Base-by-base conservation (phyloP, 2,113 vertebrate genomes). In the Pachyramphus minor region DNA sequence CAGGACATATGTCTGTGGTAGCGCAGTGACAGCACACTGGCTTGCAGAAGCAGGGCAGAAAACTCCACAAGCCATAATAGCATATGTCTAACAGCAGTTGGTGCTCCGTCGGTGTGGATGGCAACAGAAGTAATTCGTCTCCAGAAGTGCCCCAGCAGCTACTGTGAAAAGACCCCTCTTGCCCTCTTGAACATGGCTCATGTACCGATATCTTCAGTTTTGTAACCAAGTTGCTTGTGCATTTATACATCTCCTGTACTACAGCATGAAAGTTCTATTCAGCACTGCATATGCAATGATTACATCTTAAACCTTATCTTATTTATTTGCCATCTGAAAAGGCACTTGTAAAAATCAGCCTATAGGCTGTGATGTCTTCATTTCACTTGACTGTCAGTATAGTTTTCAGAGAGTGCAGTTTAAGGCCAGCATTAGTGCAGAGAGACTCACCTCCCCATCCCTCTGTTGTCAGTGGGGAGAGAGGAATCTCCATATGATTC, bases 11-110 rank as follows among this genome's bases (percentile, higher is more conserved):
- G 59, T 37, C n/a, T 4, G 9, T n/a, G 33, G 55, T 4, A 20
- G 52, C 31, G 44, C 52, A 10, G 52, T 14, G 56, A 14, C 11
- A 69, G 62, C 58, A 73, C 11, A 6, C n/a, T 37, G 39, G 37
- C 50, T 90, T 58, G 62, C 66, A 92, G 66, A 87, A 93, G 44
- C 52, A 72, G 69, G 44, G 30, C 77, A 93, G 66, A 87, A 77
- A 58, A 60, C 25, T 42, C 39, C 35, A 39, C 9, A 24, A 75
- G 42, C 27, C 50, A 3, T 49, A 45, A 13, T 83, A 66, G 45
- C 19, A 0, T 25, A 3, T 59, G 27, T 47, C 62, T 90, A 42
- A 19, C 20, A 67, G 75, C 22, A 30, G 20, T 1, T 39, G 58
- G 25, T 67, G 3, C 42, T 89, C 2, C 4, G 25, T 82, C 23